Percentiles rank a stretch among this genome's conserved stretches.
Evolutionary conservation across 2,113 vertebrate genomes (phyloP).

Genomic region (Channa argus): DNA sequence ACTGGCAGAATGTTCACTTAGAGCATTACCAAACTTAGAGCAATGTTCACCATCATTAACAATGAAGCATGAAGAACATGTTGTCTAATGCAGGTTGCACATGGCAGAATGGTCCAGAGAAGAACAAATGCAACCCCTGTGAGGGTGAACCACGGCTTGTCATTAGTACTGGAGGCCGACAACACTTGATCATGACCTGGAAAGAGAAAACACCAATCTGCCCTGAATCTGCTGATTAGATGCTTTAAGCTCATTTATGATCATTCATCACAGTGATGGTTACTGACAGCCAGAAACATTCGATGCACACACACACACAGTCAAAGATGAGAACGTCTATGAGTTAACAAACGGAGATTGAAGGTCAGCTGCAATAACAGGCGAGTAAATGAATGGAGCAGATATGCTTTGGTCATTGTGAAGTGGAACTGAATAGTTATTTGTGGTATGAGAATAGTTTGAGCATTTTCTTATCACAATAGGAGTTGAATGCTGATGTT

Average conservation of each 20-base stretch:
- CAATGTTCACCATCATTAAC: no score
- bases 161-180: not conserved
- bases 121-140: no score
- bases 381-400: not conserved
- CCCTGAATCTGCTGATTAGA: slow-evolving; percentile 8
- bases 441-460: no score
- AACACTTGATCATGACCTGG: not conserved
- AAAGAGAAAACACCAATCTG: slow-evolving; percentile 4
- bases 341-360: slow-evolving; percentile 11
- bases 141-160: not conserved
- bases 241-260: slow-evolving; percentile 25
- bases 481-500: not conserved
- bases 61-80: no score
- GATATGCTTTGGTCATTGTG: not conserved
- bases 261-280: slow-evolving; percentile 21
- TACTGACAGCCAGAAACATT: not conserved
- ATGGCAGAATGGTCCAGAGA: no score
- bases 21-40: no score
- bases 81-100: no score
- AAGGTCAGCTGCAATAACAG: slow-evolving; percentile 6
- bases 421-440: not conserved
- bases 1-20: no score
- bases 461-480: no score
- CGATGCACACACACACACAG: not conserved
- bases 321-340: slow-evolving; percentile 20